Base-by-base conservation (phyloP, 2,888 invertebrate species). In the Esperia sulphurella region DNA sequence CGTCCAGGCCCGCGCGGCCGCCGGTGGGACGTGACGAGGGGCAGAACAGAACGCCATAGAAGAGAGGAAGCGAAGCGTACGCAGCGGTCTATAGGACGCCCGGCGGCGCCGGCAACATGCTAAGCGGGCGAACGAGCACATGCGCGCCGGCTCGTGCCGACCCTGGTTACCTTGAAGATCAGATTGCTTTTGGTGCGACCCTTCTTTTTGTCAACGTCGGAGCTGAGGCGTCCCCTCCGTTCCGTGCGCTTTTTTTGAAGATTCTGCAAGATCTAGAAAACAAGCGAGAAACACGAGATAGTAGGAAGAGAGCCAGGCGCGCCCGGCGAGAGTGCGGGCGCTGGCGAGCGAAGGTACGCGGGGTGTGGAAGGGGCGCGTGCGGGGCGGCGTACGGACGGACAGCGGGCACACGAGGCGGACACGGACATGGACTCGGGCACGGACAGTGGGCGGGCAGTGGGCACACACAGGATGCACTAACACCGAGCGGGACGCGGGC, bases 191-290 rank as follows among this genome's bases (percentile, higher is more conserved):
- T 96, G 93, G 94, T 95, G 94, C 92, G 93, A 94, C 95, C 94
- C 94, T 96, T 96, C 95, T 96, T 95, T 93, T 95, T 95, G 92
- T 92, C 91, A 92, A 94, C 92, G 92, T 97, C 96, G 92, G 96
- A 96, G 95, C 95, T 94, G 94, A 96, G 96, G 92, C 96, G 95
- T 93, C 96, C 96, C 94, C 96, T 95, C 93, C 96, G 94, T 94
- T 96, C 96, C 93, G 96, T 96, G 95, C 96, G 96, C 95, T 97
- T 97, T 96, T 97, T 96, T 96, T 97, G 96, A 92, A 97, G 96
- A 94, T 96, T 97, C 96, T 97, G 97, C 95, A 96, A 96, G 95
- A 97, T 97, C 96, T 97, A 96, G 95, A 96, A 96, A 94, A 94
- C 92, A 93, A 94, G 94, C 94, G 94, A 94, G 94, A 94, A 94